Base-by-base conservation (phyloP, 1,140 invertebrate genomes). In the Macrobrachium rosenbergii region DNA sequence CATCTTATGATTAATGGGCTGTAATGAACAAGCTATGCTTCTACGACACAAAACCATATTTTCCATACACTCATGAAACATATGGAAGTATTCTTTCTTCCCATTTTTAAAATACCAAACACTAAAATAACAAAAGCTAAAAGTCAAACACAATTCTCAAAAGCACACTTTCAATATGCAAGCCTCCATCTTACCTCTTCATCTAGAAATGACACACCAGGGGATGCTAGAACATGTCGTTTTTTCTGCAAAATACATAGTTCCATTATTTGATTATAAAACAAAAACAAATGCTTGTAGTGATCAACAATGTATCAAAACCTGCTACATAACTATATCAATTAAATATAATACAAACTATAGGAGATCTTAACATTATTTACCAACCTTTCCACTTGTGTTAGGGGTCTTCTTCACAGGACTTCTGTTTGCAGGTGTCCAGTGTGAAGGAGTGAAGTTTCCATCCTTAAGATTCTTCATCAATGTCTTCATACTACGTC, bases 191-290 rank as follows among this genome's bases (percentile, higher is more conserved):
- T 87, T 28, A 87, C 85, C 59, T 75, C 76, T 8, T 12, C 28
- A 16, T 87, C 79, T 23, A 87, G 63, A 17, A 87, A 63, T 11
- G 85, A 82, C 59, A 87, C 75, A 43, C 85, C 85, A 12, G 85
- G 85, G 0, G 85, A 81, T 1, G 85, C 75, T 12, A 87, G 72
- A 12, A 73, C 52, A 21, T 63, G 85, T 21, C 59, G 69, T 52
- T 63, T 87, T 63, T 64, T 87, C 85, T 87, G 79, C 2, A 79
- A 43, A 28, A 23, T n/a, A 0, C 12, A 72, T 14, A 72, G 12
- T 28, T 67, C 16, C 14, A 72, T 52, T 52, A 52, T 52, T 52
- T 8, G 52, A 52, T 52, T 52, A 52, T 52, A 10, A 12, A 52
- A 52, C 12, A 8, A 52, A 52, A 52, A 52, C 52, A 52, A 52